phyloP scores from a whole-genome alignment of 2,888 invertebrate genomes.

The Drosophila nr. medialis region DNA sequence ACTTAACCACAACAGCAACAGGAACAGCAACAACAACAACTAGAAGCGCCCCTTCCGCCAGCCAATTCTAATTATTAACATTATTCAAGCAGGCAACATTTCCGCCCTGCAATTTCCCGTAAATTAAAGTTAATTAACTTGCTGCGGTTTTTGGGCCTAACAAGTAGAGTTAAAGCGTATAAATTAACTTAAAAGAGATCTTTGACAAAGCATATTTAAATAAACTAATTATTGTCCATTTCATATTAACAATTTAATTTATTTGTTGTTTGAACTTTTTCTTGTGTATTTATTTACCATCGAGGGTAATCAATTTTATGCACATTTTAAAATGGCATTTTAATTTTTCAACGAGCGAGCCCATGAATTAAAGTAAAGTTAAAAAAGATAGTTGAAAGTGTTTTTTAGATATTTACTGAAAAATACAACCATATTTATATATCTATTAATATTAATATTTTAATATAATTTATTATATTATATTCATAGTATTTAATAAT shows the following conservation, averaged over 20 bases:
- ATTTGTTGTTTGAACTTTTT: not conserved
- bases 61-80: slow-evolving; percentile 53
- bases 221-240: not conserved
- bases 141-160: slow-evolving; percentile 41
- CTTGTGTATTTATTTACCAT: not conserved
- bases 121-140: slow-evolving; percentile 62
- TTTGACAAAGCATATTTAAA: not conserved
- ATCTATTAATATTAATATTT: not conserved
- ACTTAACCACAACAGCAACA: slow-evolving; percentile 35
- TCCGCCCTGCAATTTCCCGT: slow-evolving; percentile 42
- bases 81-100: slow-evolving; percentile 42
- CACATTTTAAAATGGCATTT: not conserved
- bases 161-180: slow-evolving; percentile 1
- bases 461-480: not conserved
- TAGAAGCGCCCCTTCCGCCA: slow-evolving; percentile 6
- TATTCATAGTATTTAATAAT: not conserved
- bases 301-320: not conserved
- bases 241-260: not conserved
- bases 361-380: not conserved
- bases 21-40: not conserved
- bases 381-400: not conserved
- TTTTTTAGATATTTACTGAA: not conserved
- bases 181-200: not conserved
- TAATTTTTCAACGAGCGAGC: not conserved
- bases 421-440: no score